Base-by-base conservation (phyloP, 2,888 invertebrate species). In the Hemicrepidius hirtus region DNA sequence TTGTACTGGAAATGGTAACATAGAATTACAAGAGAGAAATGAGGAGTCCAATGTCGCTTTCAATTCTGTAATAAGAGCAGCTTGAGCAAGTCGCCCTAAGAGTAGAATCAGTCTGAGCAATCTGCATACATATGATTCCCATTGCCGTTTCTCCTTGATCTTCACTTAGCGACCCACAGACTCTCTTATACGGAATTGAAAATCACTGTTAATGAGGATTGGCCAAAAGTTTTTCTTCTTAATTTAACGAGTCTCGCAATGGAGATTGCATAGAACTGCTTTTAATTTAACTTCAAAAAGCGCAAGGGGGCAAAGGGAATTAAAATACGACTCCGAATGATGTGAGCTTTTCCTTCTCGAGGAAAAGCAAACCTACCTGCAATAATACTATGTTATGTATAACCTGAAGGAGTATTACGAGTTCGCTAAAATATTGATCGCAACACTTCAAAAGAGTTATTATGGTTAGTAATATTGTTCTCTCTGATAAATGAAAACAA, bases 111-210 rank as follows among this genome's bases (percentile, higher is more conserved):
- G 68, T 67, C 71, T 55, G 50, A 68, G 71, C 74, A 78, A 78
- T 78, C 78, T 78, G 76, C 77, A 78, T 78, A 77, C 78, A 76
- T 78, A 78, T 73, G 74, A 73, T 75, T 63, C 68, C 59, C 49
- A 73, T 72, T 75, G 71, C 68, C 66, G 66, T 50, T 67, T 57
- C 71, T 32, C 49, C 74, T 64, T 68, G 65, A 71, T 65, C 68
- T 71, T 55, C 68, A 68, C 71, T 74, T 74, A 71, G 64, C 71
- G 63, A 53, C 53, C 63, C 62, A 49, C 69, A 63, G 53, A 55
- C 63, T 63, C 44, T 16, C 50, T 73, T 69, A 73, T 73, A 75
- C 73, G 60, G 69, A 77, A 77, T 77, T 77, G 77, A 77, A 77
- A 77, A 77, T 77, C 75, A 69, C 73, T 73, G 73, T 76, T 76